Base-by-base conservation (phyloP, 2,113 vertebrate species). In the Notothenia coriiceps region DNA sequence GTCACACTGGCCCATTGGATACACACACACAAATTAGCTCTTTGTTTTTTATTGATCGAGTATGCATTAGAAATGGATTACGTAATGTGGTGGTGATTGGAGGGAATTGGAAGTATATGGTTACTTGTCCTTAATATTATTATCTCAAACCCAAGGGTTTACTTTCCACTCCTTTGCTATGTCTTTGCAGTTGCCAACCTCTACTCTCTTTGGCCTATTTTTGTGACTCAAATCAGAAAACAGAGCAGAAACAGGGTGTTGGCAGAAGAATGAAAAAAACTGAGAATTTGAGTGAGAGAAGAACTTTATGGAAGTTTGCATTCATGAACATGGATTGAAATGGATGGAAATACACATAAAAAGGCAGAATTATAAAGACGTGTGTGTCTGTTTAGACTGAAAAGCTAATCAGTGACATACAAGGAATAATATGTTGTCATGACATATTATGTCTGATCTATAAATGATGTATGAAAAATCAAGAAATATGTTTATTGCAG, bases 41-140 rank as follows among this genome's bases (percentile, higher is more conserved):
- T 43, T 56, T 61, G 29, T 62, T 79, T 64, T 73, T 65, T 76
- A 72, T 70, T 67, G 62, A 82, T 88, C 52, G 67, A 82, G 49
- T 17, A 46, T 74, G 61, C 64, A 67, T 85, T 70, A 60, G 59
- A 49, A 60, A 54, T 72, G 51, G 22, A 63, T 74, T 33, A 46
- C 51, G 56, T 79, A 57, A 86, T 74, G 55, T 29, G 33, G 22
- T 50, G 66, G 49, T 77, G 70, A 77, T 68, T 85, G 70, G 43
- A 83, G 54, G 69, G 67, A 64, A 86, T 87, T 82, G 88, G 78
- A 63, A 43, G 56, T 62, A 11, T 4, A 29, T 56, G 59, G 64
- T 78, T 70, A 61, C 35, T 40, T 40, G 6, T 40, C 35, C 35
- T 7, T 40, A 40, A 40, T 40, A 2, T 40, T 40, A 40, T 40